Evolutionary conservation across 2,888 invertebrate species (phyloP).

Genomic region (Ectobius pallidus): DNA sequence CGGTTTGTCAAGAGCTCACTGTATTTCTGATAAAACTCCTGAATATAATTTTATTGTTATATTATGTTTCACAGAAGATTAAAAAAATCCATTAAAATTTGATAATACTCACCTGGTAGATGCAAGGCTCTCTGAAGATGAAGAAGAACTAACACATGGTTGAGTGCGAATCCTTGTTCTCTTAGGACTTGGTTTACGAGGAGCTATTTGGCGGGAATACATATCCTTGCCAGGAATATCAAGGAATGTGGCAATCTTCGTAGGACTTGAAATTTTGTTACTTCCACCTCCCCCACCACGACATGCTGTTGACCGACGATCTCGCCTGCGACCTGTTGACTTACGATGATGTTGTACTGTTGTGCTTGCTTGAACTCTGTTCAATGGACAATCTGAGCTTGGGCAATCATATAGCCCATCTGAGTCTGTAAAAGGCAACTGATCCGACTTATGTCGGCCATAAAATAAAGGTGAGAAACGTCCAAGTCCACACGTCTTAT

Average conservation of each 20-base stretch:
- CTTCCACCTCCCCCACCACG: constrained; percentile 34
- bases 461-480: constrained; percentile 76
- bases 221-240: constrained; percentile 63
- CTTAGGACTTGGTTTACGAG: constrained; percentile 63
- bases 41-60: too few relatives aligned
- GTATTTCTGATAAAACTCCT: too few relatives aligned
- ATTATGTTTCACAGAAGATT: too few relatives aligned
- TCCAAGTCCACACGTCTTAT: constrained; percentile 64
- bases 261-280: constrained; percentile 28
- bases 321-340: constrained; percentile 66
- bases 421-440: constrained; percentile 75
- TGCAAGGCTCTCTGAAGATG: constrained; percentile 65
- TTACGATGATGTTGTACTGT: constrained; percentile 63
- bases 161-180: constrained; percentile 59
- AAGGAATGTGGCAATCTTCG: constrained; percentile 54
- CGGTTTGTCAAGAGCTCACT: too few relatives aligned
- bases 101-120: constrained; percentile 56
- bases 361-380: constrained; percentile 2
- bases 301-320: constrained; percentile 59
- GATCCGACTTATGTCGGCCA: constrained; percentile 63
- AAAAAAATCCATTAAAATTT: too few relatives aligned
- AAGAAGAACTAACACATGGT: constrained; percentile 63
- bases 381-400: constrained; percentile 68
- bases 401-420: constrained; percentile 82
- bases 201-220: constrained; percentile 49